Conservation (phyloP, 1,140 invertebrate genomes). For the Sesamia nonagrioides region DNA sequence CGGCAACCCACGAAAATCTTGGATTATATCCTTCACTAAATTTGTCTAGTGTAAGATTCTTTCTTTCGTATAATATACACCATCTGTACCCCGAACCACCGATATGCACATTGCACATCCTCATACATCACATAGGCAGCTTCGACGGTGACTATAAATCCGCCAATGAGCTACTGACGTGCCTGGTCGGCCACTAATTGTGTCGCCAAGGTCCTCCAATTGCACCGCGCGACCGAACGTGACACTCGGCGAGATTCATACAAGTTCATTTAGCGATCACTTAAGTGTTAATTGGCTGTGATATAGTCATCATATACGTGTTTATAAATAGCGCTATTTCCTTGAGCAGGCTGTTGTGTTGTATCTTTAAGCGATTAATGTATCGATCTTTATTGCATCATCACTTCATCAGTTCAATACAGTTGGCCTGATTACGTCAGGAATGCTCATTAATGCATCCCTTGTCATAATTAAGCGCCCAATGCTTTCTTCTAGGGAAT, state of each 20-base stretch:
- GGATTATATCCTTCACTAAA: no score
- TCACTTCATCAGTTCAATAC: no score
- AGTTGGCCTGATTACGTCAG: no score
- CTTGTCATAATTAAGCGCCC: no score
- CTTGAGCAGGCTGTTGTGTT: neutral
- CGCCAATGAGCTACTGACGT: slow-evolving; percentile 17
- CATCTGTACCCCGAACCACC: no score
- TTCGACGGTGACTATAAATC: slow-evolving; percentile 7
- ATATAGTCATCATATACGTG: neutral
- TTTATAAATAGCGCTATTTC: neutral
- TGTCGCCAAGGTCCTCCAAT: slow-evolving; percentile 7
- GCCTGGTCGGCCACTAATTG: slow-evolving; percentile 10
- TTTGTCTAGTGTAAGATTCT: no score
- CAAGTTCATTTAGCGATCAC: slow-evolving; percentile 32
- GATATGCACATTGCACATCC: neutral
- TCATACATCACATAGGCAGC: neutral
- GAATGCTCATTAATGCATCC: no score
- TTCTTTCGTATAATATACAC: no score
- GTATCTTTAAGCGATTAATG: neutral
- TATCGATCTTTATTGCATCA: neutral
- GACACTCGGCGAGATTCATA: slow-evolving; percentile 10
- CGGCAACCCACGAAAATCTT: no score
- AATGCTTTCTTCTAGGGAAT: no score
- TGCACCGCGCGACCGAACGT: slow-evolving; percentile 2
- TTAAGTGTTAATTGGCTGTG: slow-evolving; percentile 14